phyloP scores from a whole-genome alignment of 2,888 invertebrate species.

The Heliconius ethilla region DNA sequence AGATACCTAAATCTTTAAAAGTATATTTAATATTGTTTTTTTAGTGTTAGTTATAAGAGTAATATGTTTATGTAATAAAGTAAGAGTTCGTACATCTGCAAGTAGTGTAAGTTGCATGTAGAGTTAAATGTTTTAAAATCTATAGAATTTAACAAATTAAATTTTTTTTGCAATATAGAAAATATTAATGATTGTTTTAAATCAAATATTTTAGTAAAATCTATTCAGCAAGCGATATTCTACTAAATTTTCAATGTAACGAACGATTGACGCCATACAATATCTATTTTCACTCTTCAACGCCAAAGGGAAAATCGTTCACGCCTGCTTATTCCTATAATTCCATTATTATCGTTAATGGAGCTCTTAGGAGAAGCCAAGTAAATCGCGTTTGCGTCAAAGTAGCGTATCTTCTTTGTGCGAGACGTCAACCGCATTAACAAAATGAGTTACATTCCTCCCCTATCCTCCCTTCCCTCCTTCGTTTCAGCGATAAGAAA shows the following conservation, averaged over 20 bases:
- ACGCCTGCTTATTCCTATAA: constrained; percentile 45
- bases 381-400: constrained; percentile 50
- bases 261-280: constrained; percentile 17
- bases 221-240: background rate
- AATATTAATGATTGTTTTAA: no score
- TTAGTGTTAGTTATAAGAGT: background rate
- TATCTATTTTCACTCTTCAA: constrained; percentile 39
- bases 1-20: background rate
- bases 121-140: background rate
- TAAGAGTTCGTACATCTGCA: background rate
- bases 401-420: constrained; percentile 60
- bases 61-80: background rate
- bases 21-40: background rate
- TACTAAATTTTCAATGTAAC: constrained; percentile 18
- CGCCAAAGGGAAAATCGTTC: constrained; percentile 39
- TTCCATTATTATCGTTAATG: constrained; percentile 48
- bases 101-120: no score
- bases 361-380: constrained; percentile 47
- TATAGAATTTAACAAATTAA: background rate
- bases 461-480: constrained; percentile 48
- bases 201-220: background rate
- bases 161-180: no score
- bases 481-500: constrained; percentile 50
- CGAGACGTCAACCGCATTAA: constrained; percentile 62
- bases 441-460: constrained; percentile 61